These are phyloP conservation scores for Furnarius figulus DNA, from an alignment of 2,113 vertebrate genomes.

Conservation along the genomic window DNA sequence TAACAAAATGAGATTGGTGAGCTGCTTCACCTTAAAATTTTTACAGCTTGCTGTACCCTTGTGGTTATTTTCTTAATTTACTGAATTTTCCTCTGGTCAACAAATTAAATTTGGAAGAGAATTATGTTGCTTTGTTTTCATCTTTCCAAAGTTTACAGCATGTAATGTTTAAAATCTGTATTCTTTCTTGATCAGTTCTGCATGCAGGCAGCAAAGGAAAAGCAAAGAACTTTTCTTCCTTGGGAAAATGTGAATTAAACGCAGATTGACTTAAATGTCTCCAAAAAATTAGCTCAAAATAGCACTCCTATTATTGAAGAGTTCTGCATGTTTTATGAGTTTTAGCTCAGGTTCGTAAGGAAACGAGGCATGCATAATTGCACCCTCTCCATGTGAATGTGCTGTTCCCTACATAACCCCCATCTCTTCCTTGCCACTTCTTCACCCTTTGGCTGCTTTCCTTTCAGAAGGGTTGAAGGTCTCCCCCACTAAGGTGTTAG, in stretches of 20 bases:
- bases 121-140: neutral
- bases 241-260: neutral
- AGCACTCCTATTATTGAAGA: neutral
- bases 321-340: constrained; percentile 27
- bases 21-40: neutral
- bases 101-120: neutral
- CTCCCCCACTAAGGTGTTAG: fast-evolving
- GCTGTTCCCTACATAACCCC: neutral
- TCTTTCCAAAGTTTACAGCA: neutral
- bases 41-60: neutral
- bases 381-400: neutral
- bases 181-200: neutral
- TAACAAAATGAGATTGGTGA: neutral
- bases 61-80: neutral
- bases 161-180: neutral
- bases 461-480: neutral
- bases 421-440: neutral
- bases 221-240: neutral
- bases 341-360: neutral
- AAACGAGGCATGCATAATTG: neutral
- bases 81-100: neutral
- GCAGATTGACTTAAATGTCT: neutral
- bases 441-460: neutral
- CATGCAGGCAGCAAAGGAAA: neutral
- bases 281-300: neutral